Percentiles rank a stretch among this genome's conserved stretches.
These are phyloP conservation scores for Anoplophora glabripennis DNA, from an alignment of 1,140 invertebrate species.

Conservation along the genomic window DNA sequence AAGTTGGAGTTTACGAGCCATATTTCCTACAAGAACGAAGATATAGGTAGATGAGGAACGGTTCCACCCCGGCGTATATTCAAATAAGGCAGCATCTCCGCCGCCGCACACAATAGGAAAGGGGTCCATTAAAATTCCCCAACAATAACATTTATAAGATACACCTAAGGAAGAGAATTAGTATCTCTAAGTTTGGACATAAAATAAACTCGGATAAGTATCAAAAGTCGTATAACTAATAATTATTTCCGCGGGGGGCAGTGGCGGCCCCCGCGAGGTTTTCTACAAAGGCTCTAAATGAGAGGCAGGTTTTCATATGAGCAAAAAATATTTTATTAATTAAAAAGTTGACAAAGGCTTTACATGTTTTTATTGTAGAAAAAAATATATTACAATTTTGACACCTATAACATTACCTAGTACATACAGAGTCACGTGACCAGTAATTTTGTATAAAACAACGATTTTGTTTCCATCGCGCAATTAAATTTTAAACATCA, in stretches of 20 bases:
- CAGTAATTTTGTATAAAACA: no score
- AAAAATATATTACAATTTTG: no score
- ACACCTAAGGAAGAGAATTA: slow-evolving; percentile 17
- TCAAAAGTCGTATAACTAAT: slow-evolving; percentile 27
- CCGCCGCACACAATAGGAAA: slow-evolving; percentile 6
- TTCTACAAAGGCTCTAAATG: no score
- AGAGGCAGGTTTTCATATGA: no score
- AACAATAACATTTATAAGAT: slow-evolving; percentile 17
- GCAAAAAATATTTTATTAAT: no score
- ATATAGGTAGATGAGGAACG: slow-evolving; percentile 1
- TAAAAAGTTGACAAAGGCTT: no score
- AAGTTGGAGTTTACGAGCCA: slow-evolving; percentile 5
- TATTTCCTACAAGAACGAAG: slow-evolving; percentile 3
- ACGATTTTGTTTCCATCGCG: no score
- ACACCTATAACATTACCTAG: no score
- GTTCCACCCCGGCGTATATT: slow-evolving; percentile 4
- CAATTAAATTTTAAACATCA: no score
- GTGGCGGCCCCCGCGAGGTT: no score
- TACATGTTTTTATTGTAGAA: no score
- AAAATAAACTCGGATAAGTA: slow-evolving; percentile 19
- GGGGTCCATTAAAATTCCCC: slow-evolving; percentile 15
- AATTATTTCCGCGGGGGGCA: slow-evolving; percentile 20
- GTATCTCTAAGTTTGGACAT: slow-evolving; percentile 12
- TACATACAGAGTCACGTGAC: no score
- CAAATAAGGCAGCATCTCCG: slow-evolving; percentile 1